phyloP scores from a whole-genome alignment of 2,797 vertebrate species.

The Tapera naevia region DNA sequence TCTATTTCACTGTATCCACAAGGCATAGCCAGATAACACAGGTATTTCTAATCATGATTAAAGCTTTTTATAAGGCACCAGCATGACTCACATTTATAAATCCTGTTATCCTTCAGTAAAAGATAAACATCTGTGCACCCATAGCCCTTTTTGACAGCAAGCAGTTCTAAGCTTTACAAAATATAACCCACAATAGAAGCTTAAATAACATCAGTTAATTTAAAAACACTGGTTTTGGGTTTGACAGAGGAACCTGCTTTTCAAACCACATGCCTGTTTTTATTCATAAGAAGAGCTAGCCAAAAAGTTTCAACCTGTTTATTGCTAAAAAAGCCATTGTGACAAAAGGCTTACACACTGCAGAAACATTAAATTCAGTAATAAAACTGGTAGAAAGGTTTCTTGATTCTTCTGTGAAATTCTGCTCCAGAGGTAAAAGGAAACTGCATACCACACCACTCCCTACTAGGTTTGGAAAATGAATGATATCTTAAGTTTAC shows the following conservation, averaged over 20 bases:
- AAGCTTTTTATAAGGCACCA: neutral
- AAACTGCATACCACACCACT: neutral
- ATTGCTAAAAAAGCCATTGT: neutral
- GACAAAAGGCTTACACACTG: neutral
- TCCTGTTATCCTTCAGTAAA: neutral
- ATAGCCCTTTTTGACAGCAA: neutral
- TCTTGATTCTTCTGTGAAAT: neutral
- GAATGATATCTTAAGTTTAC: neutral
- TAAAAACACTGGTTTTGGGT: neutral
- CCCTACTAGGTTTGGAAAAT: neutral
- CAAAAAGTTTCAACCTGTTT: neutral
- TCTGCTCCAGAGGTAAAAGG: neutral
- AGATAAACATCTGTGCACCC: neutral
- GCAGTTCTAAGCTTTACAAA: neutral
- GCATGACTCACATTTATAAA: neutral
- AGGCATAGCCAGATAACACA: neutral
- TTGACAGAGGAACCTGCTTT: neutral
- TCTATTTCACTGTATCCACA: neutral
- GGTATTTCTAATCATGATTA: neutral
- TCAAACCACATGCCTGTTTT: neutral
- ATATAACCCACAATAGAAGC: neutral
- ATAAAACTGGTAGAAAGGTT: neutral
- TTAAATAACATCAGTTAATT: neutral
- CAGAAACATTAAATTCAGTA: neutral
- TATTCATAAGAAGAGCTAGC: neutral